phyloP scores from a whole-genome alignment of 1,140 invertebrate species.

The Berghia stephanieae region DNA sequence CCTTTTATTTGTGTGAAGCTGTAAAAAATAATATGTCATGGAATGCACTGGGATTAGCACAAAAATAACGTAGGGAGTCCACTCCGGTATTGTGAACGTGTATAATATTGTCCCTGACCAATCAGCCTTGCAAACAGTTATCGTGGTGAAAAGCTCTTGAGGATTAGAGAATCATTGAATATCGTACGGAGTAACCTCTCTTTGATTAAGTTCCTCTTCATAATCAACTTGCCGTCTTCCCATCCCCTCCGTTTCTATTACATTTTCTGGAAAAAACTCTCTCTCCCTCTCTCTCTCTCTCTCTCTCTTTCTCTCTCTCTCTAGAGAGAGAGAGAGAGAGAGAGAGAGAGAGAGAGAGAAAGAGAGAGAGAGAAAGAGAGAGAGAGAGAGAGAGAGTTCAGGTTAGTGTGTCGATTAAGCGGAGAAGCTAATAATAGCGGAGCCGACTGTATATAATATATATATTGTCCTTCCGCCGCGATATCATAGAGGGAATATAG shows the following conservation, averaged over 20 bases:
- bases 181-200: background rate
- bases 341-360: slow-evolving; percentile 17
- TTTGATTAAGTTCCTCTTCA: background rate
- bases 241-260: background rate
- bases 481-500: too few relatives aligned
- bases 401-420: background rate
- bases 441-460: too few relatives aligned
- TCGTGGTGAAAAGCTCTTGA: too few relatives aligned
- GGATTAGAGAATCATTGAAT: too few relatives aligned
- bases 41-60: background rate
- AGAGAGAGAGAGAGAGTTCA: background rate
- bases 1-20: background rate
- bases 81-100: background rate
- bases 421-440: background rate
- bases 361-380: slow-evolving; percentile 8
- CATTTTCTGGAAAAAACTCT: background rate
- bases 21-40: background rate
- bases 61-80: background rate
- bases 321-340: slow-evolving; percentile 18
- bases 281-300: slow-evolving; percentile 3
- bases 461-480: too few relatives aligned
- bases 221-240: background rate
- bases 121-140: too few relatives aligned
- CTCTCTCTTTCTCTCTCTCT: background rate
- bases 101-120: background rate